Evolutionary conservation across 2,113 vertebrate species (phyloP).

Genomic region (Burhinus bistriatus): DNA sequence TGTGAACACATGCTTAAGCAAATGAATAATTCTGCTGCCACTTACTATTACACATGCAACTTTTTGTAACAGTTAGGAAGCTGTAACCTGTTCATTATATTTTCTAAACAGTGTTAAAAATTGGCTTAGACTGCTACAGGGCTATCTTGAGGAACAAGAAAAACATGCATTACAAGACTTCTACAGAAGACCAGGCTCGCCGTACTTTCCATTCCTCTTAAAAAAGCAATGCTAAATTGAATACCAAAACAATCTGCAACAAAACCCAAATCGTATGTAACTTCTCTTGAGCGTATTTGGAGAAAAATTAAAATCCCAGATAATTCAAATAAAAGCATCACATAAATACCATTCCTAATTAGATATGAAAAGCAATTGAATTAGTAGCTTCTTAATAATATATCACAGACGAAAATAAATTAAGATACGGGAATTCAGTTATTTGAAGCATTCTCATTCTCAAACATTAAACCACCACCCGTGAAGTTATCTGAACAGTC

Average conservation of each 20-base stretch:
- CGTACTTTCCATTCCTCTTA: background rate
- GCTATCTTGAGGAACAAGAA: slow-evolving; percentile 59
- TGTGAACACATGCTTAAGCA: background rate
- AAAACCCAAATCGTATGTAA: background rate
- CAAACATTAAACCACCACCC: background rate
- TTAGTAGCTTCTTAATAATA: background rate
- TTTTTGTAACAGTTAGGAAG: slow-evolving; percentile 56
- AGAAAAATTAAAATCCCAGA: background rate
- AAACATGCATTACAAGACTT: background rate
- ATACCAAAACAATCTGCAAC: background rate
- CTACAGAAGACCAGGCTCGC: background rate
- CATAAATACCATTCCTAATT: background rate
- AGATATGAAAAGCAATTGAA: background rate
- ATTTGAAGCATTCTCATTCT: background rate
- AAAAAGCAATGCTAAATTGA: background rate
- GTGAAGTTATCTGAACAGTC: background rate
- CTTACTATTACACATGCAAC: slow-evolving; percentile 23
- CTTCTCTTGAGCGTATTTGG: background rate
- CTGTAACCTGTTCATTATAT: slow-evolving; percentile 1
- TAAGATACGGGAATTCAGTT: background rate
- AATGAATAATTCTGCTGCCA: background rate
- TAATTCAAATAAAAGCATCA: background rate
- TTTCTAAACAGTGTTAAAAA: slow-evolving; percentile 54
- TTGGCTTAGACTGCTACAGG: slow-evolving; percentile 52
- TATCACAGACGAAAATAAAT: background rate